Base-by-base conservation (phyloP, 2,888 invertebrate species). In the Tetragonisca angustula region DNA sequence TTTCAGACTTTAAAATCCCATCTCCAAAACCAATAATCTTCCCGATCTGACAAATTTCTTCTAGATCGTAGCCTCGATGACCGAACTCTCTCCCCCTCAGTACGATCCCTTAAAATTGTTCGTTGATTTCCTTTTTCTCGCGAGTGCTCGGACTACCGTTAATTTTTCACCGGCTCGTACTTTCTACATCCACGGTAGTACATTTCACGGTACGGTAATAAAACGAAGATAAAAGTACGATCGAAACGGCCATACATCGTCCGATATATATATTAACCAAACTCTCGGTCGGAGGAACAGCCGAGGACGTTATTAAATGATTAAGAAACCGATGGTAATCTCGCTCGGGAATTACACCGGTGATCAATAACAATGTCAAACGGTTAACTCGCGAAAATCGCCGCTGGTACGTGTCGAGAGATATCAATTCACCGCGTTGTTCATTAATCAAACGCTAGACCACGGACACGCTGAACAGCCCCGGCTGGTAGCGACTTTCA, bases 371-470 rank as follows among this genome's bases (percentile, higher is more conserved):
- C 56, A 74, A 73, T 59, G 56, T 65, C 19, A 21, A 54, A 36
- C 27, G 43, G 50, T 68, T 50, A 81, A 62, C n/a, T 11, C n/a
- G 24, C 1, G 71, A 27, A 76, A 76, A 76, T 72, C 27, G 49
- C 24, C 56, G 56, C 56, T 50, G 32, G 52, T 61, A 59, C n/a
- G 50, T 62, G 52, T 32, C 24, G 56, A 27, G 56, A 27, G 32
- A 61, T 68, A 72, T 68, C 50, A 17, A 32, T 64, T 67, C 59
- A 43, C 62, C 24, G 17, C 19, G 70, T 52, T 11, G 75, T 76
- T 86, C 73, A 75, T 87, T 84, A 84, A 87, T 84, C 75, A 79
- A 77, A 80, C 54, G 24, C 24, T 54, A 43, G 50, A 64, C 32
- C 5, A 49, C n/a, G 43, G 43, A 43, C 43, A 32, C 52, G 43